Conservation (phyloP, 2,888 invertebrate genomes). For the Andrena camellia region DNA sequence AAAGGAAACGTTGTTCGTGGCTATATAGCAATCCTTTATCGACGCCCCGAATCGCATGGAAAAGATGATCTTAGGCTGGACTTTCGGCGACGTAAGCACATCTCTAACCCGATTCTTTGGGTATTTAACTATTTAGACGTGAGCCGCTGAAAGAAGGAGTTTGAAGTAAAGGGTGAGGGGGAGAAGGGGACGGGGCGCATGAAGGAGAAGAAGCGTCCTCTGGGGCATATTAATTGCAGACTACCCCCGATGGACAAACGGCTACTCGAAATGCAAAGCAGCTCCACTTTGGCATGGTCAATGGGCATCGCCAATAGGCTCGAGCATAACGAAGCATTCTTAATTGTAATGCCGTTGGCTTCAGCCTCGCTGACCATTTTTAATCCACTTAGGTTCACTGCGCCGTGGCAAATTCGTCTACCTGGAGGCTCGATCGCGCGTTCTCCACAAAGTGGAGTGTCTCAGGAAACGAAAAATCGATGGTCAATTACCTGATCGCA, state of each 20-base stretch:
- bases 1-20: conserved; percentile 9
- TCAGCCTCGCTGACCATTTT: conserved; percentile 75
- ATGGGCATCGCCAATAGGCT: conserved; percentile 63
- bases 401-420: conserved; percentile 64
- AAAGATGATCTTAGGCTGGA: not conserved
- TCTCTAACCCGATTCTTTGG: conserved; percentile 19
- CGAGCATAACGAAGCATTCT: conserved; percentile 78
- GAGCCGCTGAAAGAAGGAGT: conserved; percentile 13
- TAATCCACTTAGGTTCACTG: conserved; percentile 74
- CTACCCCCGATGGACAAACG: conserved; percentile 56
- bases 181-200: not conserved
- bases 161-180: conserved; percentile 7
- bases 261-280: conserved; percentile 64
- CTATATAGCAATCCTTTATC: conserved; percentile 12
- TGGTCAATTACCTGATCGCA: not conserved
- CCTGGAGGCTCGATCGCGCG: conserved; percentile 38
- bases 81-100: conserved; percentile 12
- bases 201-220: conserved; percentile 37
- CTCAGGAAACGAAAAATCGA: conserved; percentile 21
- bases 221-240: conserved; percentile 66
- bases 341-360: conserved; percentile 77
- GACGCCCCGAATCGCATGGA: not conserved
- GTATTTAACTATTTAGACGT: not conserved
- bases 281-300: conserved; percentile 62
- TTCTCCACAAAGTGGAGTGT: not conserved